Conservation (phyloP, 1,140 invertebrate genomes). For the Steinernema khuongi region DNA sequence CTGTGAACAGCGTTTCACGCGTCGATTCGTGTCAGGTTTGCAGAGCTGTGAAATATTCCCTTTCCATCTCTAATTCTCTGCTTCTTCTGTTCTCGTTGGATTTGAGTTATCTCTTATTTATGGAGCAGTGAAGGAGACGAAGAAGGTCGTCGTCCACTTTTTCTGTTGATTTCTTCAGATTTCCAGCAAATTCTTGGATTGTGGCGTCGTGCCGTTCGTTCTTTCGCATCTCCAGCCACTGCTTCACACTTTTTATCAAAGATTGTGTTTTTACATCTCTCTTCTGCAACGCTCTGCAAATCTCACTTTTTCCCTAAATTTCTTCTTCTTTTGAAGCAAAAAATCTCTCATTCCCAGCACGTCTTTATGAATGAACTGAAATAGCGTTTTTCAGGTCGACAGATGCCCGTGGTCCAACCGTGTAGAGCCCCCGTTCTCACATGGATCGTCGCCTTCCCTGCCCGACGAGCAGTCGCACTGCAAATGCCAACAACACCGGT, state of each 20-base stretch:
- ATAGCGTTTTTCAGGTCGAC: conserved; percentile 20
- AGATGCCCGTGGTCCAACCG: background rate
- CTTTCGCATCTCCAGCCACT: conserved; percentile 64
- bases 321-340: background rate
- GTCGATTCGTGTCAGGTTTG: background rate
- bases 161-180: background rate
- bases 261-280: conserved; percentile 70
- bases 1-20: background rate
- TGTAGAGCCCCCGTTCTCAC: conserved; percentile 11
- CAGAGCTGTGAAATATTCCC: background rate
- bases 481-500: conserved; percentile 47
- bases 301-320: conserved; percentile 69
- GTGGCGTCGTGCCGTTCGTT: background rate
- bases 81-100: background rate
- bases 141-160: background rate
- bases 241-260: conserved; percentile 65
- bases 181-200: background rate
- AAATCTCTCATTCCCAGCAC: background rate
- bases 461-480: conserved; percentile 36
- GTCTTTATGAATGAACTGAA: background rate
- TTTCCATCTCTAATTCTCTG: background rate
- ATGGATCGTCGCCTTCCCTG: conserved; percentile 17
- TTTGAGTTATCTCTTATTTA: background rate
- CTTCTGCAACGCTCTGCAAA: conserved; percentile 62
- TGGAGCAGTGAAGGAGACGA: background rate